phyloP scores from a whole-genome alignment of 2,113 vertebrate genomes.

The Carollia perspicillata region DNA sequence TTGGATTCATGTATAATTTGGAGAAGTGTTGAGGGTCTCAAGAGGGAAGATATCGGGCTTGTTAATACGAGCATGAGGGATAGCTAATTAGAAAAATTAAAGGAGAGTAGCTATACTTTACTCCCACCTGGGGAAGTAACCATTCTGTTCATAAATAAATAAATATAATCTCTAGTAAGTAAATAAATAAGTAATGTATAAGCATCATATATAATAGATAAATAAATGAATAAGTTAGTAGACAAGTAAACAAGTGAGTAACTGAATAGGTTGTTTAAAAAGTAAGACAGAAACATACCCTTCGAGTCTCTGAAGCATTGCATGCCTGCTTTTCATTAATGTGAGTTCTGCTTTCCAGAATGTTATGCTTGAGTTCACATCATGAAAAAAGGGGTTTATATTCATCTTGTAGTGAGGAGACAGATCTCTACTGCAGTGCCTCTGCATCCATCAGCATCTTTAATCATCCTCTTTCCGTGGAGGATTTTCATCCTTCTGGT shows the following conservation, averaged over 20 bases:
- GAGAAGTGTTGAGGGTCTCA: not conserved
- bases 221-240: not conserved
- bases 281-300: not conserved
- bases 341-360: not conserved
- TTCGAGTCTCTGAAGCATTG: not conserved
- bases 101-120: not conserved
- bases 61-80: not conserved
- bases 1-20: not conserved
- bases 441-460: not conserved
- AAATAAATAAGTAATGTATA: not conserved
- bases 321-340: not conserved
- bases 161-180: not conserved
- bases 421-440: not conserved
- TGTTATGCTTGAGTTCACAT: constrained; percentile 12
- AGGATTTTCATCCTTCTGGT: constrained; percentile 25
- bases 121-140: not conserved
- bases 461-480: not conserved
- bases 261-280: not conserved
- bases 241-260: not conserved
- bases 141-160: not conserved
- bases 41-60: not conserved
- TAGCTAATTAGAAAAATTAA: not conserved
- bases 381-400: not conserved
- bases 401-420: not conserved
- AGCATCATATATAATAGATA: not conserved